Base-by-base conservation (phyloP, 2,797 vertebrate genomes). In the Parauchenoglanis ngamensis region DNA sequence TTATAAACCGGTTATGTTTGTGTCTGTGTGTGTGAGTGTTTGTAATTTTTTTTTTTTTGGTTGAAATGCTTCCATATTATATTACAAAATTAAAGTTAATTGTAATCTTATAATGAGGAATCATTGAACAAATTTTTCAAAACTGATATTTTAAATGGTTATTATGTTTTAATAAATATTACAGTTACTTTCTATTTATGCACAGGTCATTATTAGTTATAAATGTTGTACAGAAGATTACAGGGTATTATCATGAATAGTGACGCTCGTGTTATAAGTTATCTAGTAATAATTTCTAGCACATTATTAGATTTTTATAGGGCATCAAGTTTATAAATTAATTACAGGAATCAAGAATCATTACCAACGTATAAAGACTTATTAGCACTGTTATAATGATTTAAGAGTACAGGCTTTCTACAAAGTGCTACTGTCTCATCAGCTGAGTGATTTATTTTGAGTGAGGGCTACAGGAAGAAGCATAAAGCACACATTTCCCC, bases 391-490 rank as follows among this genome's bases (percentile, higher is more conserved):
- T 56, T 21, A 28, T 57, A 79, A 57, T 57, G 10, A 79, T 35
- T 35, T 56, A 77, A 46, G 44, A 49, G 52, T n/a, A 7, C 4
- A 5, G 11, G 25, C 25, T 76, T 76, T 17, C 8, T 25, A 46
- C 21, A 73, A 46, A 46, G 44, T 67, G 63, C n/a, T 13, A 15
- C 19, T 61, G 63, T 49, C 73, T 78, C 40, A n/a, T 61, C 72
- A 77, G 65, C 77, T 89, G 86, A 68, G 35, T 59, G 70, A 86
- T 83, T 82, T 89, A 85, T 88, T 88, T 89, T 79, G 82, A 87
- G 73, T 79, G 25, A 73, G 78, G 72, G 85, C 61, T 85, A 87
- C 80, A 87, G 44, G 79, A 84, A 86, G 46, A 83, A 79, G 49
- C 61, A 56, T 52, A 49, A 56, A 84, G 65, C 46, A 61, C 49